phyloP scores from a whole-genome alignment of 2,113 vertebrate genomes.

The Prinia subflava region DNA sequence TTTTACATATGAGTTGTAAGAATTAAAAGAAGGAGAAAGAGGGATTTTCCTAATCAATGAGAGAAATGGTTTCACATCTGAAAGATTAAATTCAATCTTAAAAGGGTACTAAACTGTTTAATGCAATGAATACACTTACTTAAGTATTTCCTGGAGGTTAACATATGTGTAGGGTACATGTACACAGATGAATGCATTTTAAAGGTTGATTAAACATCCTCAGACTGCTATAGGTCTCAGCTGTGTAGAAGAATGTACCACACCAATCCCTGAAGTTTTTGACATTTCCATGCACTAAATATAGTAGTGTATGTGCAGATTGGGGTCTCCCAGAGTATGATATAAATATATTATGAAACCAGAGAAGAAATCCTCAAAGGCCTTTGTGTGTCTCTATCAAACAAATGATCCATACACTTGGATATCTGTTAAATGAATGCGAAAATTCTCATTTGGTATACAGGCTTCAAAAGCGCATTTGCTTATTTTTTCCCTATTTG shows the following conservation, averaged over 20 bases:
- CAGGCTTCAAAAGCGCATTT: background rate
- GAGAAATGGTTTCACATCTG: background rate
- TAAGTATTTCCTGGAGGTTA: background rate
- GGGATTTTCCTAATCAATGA: background rate
- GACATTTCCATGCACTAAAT: background rate
- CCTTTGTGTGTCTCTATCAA: background rate
- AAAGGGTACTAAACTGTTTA: background rate
- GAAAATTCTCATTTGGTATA: background rate
- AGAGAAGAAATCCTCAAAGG: background rate
- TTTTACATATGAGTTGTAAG: background rate
- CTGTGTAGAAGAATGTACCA: background rate
- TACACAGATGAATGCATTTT: background rate
- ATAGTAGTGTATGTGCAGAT: background rate
- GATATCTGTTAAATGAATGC: background rate
- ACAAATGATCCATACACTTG: background rate
- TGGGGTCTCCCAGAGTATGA: background rate
- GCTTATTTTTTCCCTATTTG: background rate
- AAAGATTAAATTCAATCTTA: background rate
- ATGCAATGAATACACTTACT: background rate
- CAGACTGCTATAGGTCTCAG: background rate
- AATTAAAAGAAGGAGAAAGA: background rate
- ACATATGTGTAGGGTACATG: background rate
- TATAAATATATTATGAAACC: background rate
- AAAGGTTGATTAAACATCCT: background rate
- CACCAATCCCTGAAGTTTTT: background rate